A percentile compares a stretch with the other conserved stretches of the same genome.
These are phyloP conservation scores for Nomada flava DNA, from an alignment of 2,888 invertebrate species.

Conservation along the genomic window DNA sequence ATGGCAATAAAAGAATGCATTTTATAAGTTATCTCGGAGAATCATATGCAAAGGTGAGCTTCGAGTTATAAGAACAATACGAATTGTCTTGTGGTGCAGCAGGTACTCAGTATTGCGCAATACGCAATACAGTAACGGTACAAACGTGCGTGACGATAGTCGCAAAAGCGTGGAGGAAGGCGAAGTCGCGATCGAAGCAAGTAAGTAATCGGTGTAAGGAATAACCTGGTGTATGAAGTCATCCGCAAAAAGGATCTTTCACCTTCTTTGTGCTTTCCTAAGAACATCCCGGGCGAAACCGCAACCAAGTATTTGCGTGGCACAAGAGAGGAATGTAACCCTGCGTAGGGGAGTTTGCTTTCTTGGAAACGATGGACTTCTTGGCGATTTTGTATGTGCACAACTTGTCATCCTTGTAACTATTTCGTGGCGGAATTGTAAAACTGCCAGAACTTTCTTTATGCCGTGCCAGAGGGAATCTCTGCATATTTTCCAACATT, in stretches of 20 bases:
- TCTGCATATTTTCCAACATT: neutral
- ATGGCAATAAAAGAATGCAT: no score
- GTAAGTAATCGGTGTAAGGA: neutral
- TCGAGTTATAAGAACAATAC: neutral
- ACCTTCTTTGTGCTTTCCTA: slow-evolving; percentile 2
- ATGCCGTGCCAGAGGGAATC: neutral
- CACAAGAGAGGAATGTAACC: slow-evolving; percentile 45
- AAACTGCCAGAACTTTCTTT: no score
- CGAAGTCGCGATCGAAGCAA: slow-evolving; percentile 11
- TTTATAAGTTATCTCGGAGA: neutral
- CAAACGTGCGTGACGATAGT: slow-evolving; percentile 43
- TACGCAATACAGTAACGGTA: slow-evolving; percentile 45
- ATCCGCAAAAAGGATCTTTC: slow-evolving; percentile 3
- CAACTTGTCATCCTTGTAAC: neutral
- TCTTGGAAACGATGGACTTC: slow-evolving; percentile 42
- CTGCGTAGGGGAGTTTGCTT: slow-evolving; percentile 39
- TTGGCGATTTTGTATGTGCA: slow-evolving; percentile 19
- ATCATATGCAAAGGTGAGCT: neutral
- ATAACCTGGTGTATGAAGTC: slow-evolving; percentile 14
- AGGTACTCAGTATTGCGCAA: slow-evolving; percentile 14
- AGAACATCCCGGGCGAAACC: slow-evolving; percentile 35
- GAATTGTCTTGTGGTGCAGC: neutral
- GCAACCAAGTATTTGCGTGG: slow-evolving; percentile 8
- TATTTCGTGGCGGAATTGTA: no score
- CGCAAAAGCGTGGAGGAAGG: slow-evolving; percentile 24